Evolutionary conservation across 2,888 invertebrate species (phyloP).

Genomic region (Zaprionus lineosus): DNA sequence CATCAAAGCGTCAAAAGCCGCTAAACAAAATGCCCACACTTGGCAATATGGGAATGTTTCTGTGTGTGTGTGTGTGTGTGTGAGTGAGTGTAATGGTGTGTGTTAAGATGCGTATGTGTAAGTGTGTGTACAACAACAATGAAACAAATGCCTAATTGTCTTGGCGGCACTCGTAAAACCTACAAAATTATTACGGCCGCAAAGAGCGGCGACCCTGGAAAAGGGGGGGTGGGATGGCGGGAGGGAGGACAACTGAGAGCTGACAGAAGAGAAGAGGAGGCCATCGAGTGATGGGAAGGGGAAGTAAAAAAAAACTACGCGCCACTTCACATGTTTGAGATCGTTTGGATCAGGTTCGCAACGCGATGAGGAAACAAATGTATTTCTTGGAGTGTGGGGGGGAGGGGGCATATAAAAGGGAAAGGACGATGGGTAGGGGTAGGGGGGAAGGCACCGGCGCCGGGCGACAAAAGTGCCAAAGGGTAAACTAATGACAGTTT

Average conservation of each 20-base stretch:
- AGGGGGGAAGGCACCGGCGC: too few relatives aligned
- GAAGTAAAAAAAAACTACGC: constrained; percentile 55
- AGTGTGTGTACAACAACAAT: constrained; percentile 42
- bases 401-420: too few relatives aligned
- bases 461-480: constrained; percentile 70
- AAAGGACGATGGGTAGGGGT: too few relatives aligned
- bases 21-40: constrained; percentile 75
- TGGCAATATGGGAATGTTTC: constrained; percentile 31
- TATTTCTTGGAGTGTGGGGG: too few relatives aligned
- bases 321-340: constrained; percentile 69
- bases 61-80: constrained; percentile 5
- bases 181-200: constrained; percentile 72
- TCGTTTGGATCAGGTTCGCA: constrained; percentile 49
- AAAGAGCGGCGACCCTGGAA: too few relatives aligned
- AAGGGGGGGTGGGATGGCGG: too few relatives aligned
- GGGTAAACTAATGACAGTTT: constrained; percentile 82
- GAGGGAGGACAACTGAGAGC: constrained; percentile 7
- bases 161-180: constrained; percentile 75
- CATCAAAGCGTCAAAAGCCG: constrained; percentile 72
- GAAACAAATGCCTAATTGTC: constrained; percentile 76
- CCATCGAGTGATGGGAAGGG: too few relatives aligned
- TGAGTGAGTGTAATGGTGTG: too few relatives aligned
- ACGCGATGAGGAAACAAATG: constrained; percentile 11
- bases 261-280: too few relatives aligned
- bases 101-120: not conserved